A percentile compares a stretch with the other conserved stretches of the same genome.
Conservation (phyloP, 2,113 vertebrate species). For the Rhinogobius similis region DNA sequence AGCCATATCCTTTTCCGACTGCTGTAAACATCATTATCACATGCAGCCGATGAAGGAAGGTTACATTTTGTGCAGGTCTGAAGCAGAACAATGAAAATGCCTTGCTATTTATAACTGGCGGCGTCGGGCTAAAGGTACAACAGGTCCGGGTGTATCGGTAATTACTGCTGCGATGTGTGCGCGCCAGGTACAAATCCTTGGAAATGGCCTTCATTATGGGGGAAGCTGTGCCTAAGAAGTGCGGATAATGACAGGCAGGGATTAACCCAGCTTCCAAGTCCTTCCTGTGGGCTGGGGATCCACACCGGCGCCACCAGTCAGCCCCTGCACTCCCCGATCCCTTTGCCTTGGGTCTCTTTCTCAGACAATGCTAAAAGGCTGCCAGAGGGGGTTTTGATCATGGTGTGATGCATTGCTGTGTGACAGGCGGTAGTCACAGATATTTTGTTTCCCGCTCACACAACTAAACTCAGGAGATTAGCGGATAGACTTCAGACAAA, state of each 20-base stretch:
- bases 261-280: slow-evolving; percentile 63
- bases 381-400: slow-evolving; percentile 67
- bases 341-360: slow-evolving; percentile 33
- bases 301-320: slow-evolving; percentile 27
- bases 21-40: slow-evolving; percentile 48
- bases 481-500: slow-evolving; percentile 61
- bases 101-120: slow-evolving; percentile 53
- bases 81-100: slow-evolving; percentile 18
- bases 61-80: slow-evolving; percentile 37
- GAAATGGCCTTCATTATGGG: slow-evolving; percentile 66
- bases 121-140: slow-evolving; percentile 44
- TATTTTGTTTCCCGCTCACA: slow-evolving; percentile 65
- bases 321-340: slow-evolving; percentile 17
- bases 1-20: slow-evolving; percentile 20
- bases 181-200: slow-evolving; percentile 65
- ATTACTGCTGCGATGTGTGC: slow-evolving; percentile 53
- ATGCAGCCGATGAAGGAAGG: slow-evolving; percentile 28
- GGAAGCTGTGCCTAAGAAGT: slow-evolving; percentile 54
- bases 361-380: slow-evolving; percentile 58
- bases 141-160: slow-evolving; percentile 50
- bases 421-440: slow-evolving; percentile 69
- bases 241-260: slow-evolving; percentile 68
- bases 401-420: slow-evolving; percentile 55
- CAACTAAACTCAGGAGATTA: slow-evolving; percentile 59
- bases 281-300: slow-evolving; percentile 29